A percentile compares a stretch with the other conserved stretches of the same genome.
These are phyloP conservation scores for Diabrotica undecimpunctata DNA, from an alignment of 1,140 invertebrate genomes.

Conservation along the genomic window DNA sequence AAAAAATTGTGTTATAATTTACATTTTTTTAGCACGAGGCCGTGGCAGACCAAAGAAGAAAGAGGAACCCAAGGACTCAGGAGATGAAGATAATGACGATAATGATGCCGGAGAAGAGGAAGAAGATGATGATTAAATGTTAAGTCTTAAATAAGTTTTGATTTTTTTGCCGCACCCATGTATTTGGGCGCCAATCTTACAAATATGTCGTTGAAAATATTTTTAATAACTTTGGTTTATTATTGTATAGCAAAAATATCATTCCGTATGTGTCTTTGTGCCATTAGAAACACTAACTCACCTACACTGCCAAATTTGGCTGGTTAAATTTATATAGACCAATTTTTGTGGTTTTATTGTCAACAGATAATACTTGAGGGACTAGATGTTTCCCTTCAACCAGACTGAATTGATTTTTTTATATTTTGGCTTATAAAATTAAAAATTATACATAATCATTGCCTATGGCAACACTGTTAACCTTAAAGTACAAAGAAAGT, in stretches of 20 bases:
- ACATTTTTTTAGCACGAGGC: conserved; percentile 25
- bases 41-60: conserved; percentile 39
- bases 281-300: background rate
- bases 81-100: conserved; percentile 35
- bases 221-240: background rate
- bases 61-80: conserved; percentile 36
- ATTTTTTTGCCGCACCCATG: background rate
- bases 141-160: background rate
- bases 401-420: too few relatives aligned
- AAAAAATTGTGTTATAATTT: too few relatives aligned
- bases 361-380: too few relatives aligned
- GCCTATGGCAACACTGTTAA: too few relatives aligned
- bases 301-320: too few relatives aligned
- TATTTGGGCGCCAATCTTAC: background rate
- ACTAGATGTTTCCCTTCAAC: too few relatives aligned
- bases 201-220: background rate
- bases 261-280: background rate
- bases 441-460: too few relatives aligned
- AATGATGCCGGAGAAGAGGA: conserved; percentile 33
- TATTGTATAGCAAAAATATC: background rate
- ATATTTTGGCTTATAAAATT: too few relatives aligned
- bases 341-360: too few relatives aligned
- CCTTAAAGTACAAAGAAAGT: too few relatives aligned
- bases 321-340: too few relatives aligned
- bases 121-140: conserved; percentile 31